These are phyloP conservation scores for Acropternis orthonyx DNA, from an alignment of 2,797 vertebrate species.

Conservation along the genomic window DNA sequence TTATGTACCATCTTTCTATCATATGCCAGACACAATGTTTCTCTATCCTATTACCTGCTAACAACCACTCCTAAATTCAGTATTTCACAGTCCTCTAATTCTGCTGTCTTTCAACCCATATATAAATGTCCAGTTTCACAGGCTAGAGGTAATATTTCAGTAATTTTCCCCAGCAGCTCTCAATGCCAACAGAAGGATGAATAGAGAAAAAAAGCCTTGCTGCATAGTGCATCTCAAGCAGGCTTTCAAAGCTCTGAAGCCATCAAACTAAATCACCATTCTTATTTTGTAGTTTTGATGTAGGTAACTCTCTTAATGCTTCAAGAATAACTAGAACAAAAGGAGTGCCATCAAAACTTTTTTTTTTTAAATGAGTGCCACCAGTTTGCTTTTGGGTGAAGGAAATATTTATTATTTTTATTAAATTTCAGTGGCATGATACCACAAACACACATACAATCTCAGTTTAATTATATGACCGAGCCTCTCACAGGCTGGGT, in stretches of 20 bases:
- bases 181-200: neutral
- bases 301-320: neutral
- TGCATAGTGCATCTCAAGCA: neutral
- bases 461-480: neutral
- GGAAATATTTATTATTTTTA: neutral
- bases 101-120: neutral
- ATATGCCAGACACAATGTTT: neutral
- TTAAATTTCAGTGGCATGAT: neutral
- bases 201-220: neutral
- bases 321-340: neutral
- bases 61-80: neutral
- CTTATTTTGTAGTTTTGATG: neutral
- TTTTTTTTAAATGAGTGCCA: neutral
- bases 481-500: neutral
- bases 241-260: neutral
- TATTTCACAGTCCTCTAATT: conserved; percentile 1
- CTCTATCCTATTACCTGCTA: neutral
- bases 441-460: neutral
- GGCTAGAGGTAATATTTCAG: neutral
- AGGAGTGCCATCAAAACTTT: neutral
- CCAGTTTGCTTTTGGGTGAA: neutral
- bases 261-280: neutral
- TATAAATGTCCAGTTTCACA: neutral
- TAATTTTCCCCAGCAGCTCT: neutral
- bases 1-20: neutral